phyloP scores from a whole-genome alignment of 2,113 vertebrate species.

The Porphyrio hochstetteri region DNA sequence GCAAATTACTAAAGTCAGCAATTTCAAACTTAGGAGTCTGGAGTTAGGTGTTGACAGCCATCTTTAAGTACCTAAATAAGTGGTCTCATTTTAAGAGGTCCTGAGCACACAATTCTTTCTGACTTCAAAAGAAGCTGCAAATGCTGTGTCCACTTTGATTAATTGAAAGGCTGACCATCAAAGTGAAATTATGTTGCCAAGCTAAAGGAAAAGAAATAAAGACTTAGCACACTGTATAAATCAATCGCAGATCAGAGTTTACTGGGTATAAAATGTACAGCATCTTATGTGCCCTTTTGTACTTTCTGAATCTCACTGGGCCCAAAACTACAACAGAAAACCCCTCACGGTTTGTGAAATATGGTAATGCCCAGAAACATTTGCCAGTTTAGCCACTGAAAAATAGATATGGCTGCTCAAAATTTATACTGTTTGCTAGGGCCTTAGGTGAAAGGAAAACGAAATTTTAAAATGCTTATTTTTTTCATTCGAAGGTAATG shows the following conservation, averaged over 20 bases:
- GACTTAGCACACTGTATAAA: conserved; percentile 67
- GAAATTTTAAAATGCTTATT: conserved; percentile 63
- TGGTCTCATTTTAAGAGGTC: conserved; percentile 70
- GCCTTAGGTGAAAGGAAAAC: conserved; percentile 60
- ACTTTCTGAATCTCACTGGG: conserved; percentile 60
- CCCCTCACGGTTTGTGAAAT: conserved; percentile 52
- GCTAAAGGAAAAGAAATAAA: conserved; percentile 72
- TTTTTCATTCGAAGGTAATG: conserved; percentile 61
- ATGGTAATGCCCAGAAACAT: conserved; percentile 54
- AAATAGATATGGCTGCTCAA: conserved; percentile 61
- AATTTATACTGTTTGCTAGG: conserved; percentile 58
- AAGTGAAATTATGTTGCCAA: conserved; percentile 72
- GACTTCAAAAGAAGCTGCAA: conserved; percentile 72
- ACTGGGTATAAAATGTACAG: conserved; percentile 63
- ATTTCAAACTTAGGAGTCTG: conserved; percentile 53
- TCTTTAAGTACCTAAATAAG: conserved; percentile 71
- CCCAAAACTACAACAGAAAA: conserved; percentile 52
- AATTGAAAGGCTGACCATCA: conserved; percentile 71
- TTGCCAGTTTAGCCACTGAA: conserved; percentile 61
- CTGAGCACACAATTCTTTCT: conserved; percentile 66
- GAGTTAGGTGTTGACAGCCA: conserved; percentile 68
- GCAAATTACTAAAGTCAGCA: conserved; percentile 63
- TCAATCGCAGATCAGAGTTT: conserved; percentile 69
- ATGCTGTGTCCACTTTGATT: conserved; percentile 70
- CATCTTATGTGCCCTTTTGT: conserved; percentile 68